These are phyloP conservation scores for Amniataba percoides DNA, from an alignment of 2,797 vertebrate genomes.

Conservation along the genomic window DNA sequence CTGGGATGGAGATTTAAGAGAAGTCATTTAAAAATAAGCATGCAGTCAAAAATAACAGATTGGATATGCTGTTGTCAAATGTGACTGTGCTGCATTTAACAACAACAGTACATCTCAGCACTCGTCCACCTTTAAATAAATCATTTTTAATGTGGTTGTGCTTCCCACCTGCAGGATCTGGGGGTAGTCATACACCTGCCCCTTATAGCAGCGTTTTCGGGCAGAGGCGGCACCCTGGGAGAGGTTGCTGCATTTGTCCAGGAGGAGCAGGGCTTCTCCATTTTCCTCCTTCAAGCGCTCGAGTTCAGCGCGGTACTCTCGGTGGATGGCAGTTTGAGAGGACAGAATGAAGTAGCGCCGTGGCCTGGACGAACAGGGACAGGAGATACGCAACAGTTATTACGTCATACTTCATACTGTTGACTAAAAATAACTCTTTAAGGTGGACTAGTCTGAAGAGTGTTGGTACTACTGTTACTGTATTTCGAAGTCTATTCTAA, in stretches of 20 bases:
- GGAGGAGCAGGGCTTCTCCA: conserved; percentile 90
- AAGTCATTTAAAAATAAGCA: not conserved
- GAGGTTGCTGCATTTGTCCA: conserved; percentile 96
- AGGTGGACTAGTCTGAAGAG: not conserved
- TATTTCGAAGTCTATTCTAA: not conserved
- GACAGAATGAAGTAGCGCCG: conserved; percentile 94
- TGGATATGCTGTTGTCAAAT: not conserved
- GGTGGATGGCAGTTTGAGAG: conserved; percentile 92
- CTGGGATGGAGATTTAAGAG: not conserved
- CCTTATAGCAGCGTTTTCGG: conserved; percentile 92
- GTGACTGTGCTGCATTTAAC: not conserved
- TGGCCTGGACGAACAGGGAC: conserved; percentile 79
- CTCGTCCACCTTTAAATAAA: not conserved
- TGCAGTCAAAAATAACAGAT: not conserved
- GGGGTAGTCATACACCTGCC: conserved; percentile 95
- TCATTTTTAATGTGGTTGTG: not conserved
- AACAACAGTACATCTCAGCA: not conserved
- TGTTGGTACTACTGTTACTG: not conserved
- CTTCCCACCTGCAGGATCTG: conserved; percentile 93
- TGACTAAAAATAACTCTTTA: not conserved
- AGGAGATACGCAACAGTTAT: conserved; percentile 10
- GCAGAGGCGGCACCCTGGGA: conserved; percentile 88
- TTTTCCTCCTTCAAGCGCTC: conserved; percentile 94
- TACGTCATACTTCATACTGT: not conserved
- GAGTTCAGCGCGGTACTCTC: conserved; percentile 92